Base-by-base conservation (phyloP, 2,888 invertebrate species). In the Cancer borealis region DNA sequence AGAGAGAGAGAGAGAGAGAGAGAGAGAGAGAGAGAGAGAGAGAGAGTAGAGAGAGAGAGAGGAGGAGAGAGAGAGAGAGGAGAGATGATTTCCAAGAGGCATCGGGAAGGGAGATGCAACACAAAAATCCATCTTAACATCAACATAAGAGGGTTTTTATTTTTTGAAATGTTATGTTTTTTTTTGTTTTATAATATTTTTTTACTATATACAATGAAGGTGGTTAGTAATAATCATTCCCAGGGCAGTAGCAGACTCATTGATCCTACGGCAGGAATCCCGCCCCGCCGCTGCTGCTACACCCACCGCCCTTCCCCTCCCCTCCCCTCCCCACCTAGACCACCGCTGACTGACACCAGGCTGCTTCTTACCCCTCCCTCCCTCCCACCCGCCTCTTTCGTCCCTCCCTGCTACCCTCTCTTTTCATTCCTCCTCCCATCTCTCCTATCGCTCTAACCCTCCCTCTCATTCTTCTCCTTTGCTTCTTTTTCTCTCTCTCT, bases 1-100 rank as follows among this genome's bases (percentile, higher is more conserved):
- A 39, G n/a, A 39, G n/a, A 39, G n/a, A 39, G n/a, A n/a, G 84
- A 84, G 84, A 84, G 84, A 84, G 84, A 84, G 84, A 84, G 84
- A 84, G 84, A 84, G n/a, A 84, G 84, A n/a, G n/a, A n/a, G n/a
- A n/a, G 84, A n/a, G 84, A n/a, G 30, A 30, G 17, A 87, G 87
- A 87, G 84, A n/a, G 84, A 84, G 84, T 1, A 39, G 39, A 39
- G 39, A 39, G 39, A 84, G 84, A 84, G 84, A 84, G 84, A 84
- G 84, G n/a, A n/a, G 39, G n/a, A 84, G n/a, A 84, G n/a, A n/a
- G n/a, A 84, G n/a, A 84, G 84, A n/a, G n/a, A n/a, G 84, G 39
- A 26, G 26, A 26, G 39, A 54, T 54, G 54, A 10, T 54, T 54
- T 54, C 54, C 3, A 3, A 30, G 39, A 26, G 12, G n/a, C 2